phyloP scores from a whole-genome alignment of 2,888 invertebrate genomes.

The Orthosia incerta region DNA sequence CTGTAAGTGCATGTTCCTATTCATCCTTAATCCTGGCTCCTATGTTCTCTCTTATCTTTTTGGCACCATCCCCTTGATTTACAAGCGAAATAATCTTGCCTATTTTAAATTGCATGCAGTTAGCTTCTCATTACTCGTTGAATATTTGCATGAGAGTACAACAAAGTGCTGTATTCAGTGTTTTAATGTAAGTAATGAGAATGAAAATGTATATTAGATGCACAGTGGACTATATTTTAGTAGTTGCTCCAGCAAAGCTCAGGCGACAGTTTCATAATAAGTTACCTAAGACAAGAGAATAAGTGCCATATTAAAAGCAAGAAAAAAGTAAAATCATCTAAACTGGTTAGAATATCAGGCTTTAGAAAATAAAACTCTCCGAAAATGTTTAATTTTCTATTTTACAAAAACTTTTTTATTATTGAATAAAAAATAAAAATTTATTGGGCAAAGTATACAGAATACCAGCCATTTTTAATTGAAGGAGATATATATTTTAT shows the following conservation, averaged over 20 bases:
- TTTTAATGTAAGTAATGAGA: slow-evolving; percentile 51
- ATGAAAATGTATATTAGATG: slow-evolving; percentile 39
- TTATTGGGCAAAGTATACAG: too few species aligned
- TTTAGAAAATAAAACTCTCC: neutral
- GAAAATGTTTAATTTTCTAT: neutral
- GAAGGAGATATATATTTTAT: too few species aligned
- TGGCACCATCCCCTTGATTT: slow-evolving; percentile 82
- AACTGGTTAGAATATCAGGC: neutral
- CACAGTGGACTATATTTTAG: slow-evolving; percentile 22
- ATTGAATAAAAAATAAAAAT: too few species aligned
- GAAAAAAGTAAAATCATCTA: neutral
- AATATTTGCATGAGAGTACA: slow-evolving; percentile 83
- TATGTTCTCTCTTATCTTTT: slow-evolving; percentile 82
- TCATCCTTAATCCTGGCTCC: slow-evolving; percentile 83
- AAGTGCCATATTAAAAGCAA: neutral
- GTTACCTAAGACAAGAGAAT: slow-evolving; percentile 10
- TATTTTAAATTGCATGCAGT: slow-evolving; percentile 86
- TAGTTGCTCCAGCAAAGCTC: neutral
- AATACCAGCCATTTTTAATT: too few species aligned
- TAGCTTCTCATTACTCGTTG: slow-evolving; percentile 83
- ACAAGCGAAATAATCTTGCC: slow-evolving; percentile 68
- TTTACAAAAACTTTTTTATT: too few species aligned
- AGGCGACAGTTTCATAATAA: slow-evolving; percentile 14
- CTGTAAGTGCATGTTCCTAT: slow-evolving; percentile 84
- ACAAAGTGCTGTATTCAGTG: slow-evolving; percentile 47